Evolutionary conservation across 2,888 invertebrate genomes (phyloP).

Genomic region (Nomada goodeniana): DNA sequence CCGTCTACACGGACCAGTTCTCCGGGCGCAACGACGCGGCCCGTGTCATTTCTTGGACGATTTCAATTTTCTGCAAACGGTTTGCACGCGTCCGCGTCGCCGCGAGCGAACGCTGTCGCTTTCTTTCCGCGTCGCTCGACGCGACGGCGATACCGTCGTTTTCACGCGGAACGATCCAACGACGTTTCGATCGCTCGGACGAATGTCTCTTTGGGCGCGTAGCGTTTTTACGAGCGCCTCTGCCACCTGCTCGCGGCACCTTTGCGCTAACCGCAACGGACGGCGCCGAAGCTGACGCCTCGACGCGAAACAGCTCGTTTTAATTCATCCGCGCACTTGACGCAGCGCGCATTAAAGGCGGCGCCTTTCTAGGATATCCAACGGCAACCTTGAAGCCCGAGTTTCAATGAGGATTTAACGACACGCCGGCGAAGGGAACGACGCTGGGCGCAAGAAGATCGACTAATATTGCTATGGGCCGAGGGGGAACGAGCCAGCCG

Average conservation of each 20-base stretch:
- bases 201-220: conserved; percentile 12
- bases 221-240: conserved; percentile 8
- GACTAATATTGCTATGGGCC: too few species aligned
- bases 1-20: conserved; percentile 29
- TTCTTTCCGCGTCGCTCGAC: background rate
- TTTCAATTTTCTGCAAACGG: conserved; percentile 28
- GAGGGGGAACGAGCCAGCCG: too few species aligned
- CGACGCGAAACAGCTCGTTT: conserved; percentile 47
- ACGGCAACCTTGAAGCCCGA: background rate
- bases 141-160: background rate
- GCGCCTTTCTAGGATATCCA: conserved; percentile 24
- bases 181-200: background rate
- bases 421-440: too few species aligned
- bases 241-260: conserved; percentile 23
- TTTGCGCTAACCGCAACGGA: conserved; percentile 46
- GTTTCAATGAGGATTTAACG: conserved; percentile 7
- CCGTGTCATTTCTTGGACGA: conserved; percentile 17
- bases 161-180: background rate
- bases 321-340: conserved; percentile 37
- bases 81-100: background rate
- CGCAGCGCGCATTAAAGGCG: conserved; percentile 7
- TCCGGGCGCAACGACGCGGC: conserved; percentile 13
- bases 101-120: background rate
- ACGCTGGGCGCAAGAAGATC: too few species aligned
- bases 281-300: conserved; percentile 37